Base-by-base conservation (phyloP, 2,113 vertebrate genomes). In the Lasiurus borealis region DNA sequence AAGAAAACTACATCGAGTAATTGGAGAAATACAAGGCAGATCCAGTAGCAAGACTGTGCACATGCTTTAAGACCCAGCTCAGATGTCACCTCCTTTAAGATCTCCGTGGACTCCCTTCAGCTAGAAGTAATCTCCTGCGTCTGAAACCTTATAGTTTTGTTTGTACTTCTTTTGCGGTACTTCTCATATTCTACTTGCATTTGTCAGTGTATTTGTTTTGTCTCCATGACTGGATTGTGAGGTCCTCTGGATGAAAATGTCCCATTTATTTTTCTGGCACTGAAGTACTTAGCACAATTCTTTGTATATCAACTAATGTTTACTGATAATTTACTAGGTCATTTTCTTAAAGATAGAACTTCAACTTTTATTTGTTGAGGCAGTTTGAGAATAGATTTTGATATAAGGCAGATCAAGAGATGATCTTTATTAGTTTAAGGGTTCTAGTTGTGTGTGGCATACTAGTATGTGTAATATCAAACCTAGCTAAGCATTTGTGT, bases 121-220 rank as follows among this genome's bases (percentile, higher is more conserved):
- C 77, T 62, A 62, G 92, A 94, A 75, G 76, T 90, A 57, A 90
- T 83, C 68, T 78, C 66, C 82, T 44, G 88, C 73, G 46, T 93
- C 93, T 81, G 97, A 97, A 92, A 92, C 75, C 57, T 76, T 92
- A 59, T 80, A 92, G 85, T 77, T 62, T 64, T 88, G 84, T 93
- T 87, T 93, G 57, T 73, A 16, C 52, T 31, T 88, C n/a, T 83
- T 82, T 85, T 36, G 44, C n/a, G 46, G 48, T 6, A 46, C 66
- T 50, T 88, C 87, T 96, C 59, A 23, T 69, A 40, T 40, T 88
- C 72, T 80, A 4, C 29, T 73, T 78, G 29, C 64, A 46, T 40
- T 73, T 94, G 31, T 64, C 14, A 34, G 44, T 34, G 29, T 31
- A 34, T 12, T 6, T 3, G 14, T 59, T 50, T 88, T 71, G 29